Evolutionary conservation across 37 sponge, comb jelly and placozoan species (phyloP), one percentile per base, ranked within the genome.

Genomic region (Bolinopsis microptera): DNA sequence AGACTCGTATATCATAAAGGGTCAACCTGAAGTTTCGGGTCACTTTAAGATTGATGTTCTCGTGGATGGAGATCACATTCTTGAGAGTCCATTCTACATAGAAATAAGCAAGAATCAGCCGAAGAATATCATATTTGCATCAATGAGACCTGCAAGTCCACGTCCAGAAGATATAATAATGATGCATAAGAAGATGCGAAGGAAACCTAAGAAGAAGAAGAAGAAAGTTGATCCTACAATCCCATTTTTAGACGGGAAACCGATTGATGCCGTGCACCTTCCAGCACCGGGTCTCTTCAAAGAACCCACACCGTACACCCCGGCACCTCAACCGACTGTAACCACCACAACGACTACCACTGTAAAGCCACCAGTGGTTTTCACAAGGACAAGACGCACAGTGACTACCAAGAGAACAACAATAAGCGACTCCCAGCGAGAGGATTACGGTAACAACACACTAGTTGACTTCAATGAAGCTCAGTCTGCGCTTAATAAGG

Each of bases 181-280:
- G 75, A 72, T 72, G 75, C 75, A 72, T 8, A 72, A 72, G 25
- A 72, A 72, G 75, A 72, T 72, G 75, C 27, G 75, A 5, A 8
- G 75, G 75, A 72, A 72, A 21, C 75, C 75, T 30, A 72, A 72
- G 25, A 72, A 72, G 75, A 72, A 72, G 75, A 72, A 72, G 25
- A 72, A 72, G 75, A 72, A 72, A 24, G 18, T 72, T 72, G 75
- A 72, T 28, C 75, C 75, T 28, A 24, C 75, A n/a, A 72, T 72
- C 3, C 75, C 75, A 8, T 72, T 72, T 28, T 28, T 72, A 24
- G 75, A 72, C 31, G 75, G 75, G 3, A 72, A 72, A 21, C 75
- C 75, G 3, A 72, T 72, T 21, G 25, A 72, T 28, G 3, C 31
- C 2, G 75, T 28, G 13, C 31, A 72, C 18, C 75, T 72, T 5